Base-by-base conservation (phyloP, 2,888 invertebrate species). In the Eristalis intricaria region DNA sequence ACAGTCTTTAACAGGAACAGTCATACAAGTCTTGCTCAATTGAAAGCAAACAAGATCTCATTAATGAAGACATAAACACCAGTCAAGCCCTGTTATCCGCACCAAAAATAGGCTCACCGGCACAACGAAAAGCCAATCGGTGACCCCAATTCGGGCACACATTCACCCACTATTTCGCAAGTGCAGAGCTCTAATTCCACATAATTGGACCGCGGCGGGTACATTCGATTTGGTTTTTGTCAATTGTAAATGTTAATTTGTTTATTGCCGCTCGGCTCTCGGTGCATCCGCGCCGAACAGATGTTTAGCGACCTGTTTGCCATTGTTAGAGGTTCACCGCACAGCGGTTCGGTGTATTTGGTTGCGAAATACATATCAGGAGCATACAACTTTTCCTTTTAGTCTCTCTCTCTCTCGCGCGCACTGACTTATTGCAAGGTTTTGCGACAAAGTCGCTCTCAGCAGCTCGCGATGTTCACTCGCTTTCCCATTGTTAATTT, bases 221-320 rank as follows among this genome's bases (percentile, higher is more conserved):
- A 61, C 70, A 66, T 68, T 68, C 61, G 29, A 22, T 15, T 13
- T 50, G 4, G 65, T 60, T 74, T 73, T 78, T 83, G 77, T 65
- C 86, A 83, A 86, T 78, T 78, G 86, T 60, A 86, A 86, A 83
- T 86, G 86, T 86, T 86, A 86, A 86, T 86, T 86, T 86, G 78
- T 86, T 86, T 86, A 86, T 86, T 86, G 70, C 77, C 86, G 69
- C 73, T 50, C 50, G 76, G 75, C 22, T 32, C 32, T 32, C 32
- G 83, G 78, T 86, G 78, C 86, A 86, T 83, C 86, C 78, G 78
- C 70, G 40, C 70, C 23, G 78, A 86, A 86, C 83, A 83, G 86
- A 86, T 86, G 86, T 83, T 83, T 73, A 69, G 64, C 81, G 68
- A 85, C 82, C 82, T 85, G 84, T 80, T 80, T 32, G 64, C 65